phyloP scores from a whole-genome alignment of 2,113 vertebrate genomes.

The Tupaia chinensis region DNA sequence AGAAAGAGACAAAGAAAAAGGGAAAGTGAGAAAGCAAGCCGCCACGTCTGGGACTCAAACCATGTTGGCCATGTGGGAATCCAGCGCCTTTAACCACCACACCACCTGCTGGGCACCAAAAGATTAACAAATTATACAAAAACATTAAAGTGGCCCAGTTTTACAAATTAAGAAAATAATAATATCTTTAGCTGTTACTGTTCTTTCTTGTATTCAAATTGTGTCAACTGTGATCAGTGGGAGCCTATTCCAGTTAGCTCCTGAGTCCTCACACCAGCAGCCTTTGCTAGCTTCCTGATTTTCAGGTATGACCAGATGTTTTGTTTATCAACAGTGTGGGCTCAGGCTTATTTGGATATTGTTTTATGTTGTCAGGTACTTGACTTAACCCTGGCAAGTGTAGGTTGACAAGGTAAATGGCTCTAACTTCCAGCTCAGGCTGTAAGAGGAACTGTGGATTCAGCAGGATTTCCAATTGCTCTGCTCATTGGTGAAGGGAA shows the following conservation, averaged over 20 bases:
- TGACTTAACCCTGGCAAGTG: conserved; percentile 22
- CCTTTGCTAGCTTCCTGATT: neutral
- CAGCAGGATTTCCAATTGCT: conserved; percentile 60
- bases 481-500: conserved; percentile 40
- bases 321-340: neutral
- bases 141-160: too few relatives aligned
- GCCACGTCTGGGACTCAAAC: too few relatives aligned
- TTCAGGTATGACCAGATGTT: neutral
- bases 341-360: neutral
- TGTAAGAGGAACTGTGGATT: conserved; percentile 46
- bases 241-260: neutral
- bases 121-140: too few relatives aligned
- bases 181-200: neutral
- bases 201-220: conserved; percentile 9
- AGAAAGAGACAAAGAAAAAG: too few relatives aligned
- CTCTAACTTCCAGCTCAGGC: conserved; percentile 7
- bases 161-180: too few relatives aligned
- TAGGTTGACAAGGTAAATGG: conserved; percentile 25
- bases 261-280: neutral
- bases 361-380: neutral
- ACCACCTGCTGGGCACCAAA: too few relatives aligned
- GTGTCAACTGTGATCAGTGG: neutral
- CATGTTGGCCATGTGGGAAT: too few relatives aligned
- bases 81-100: too few relatives aligned
- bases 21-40: too few relatives aligned